Conservation (phyloP, 2,797 vertebrate species). For the Megalops cyprinoides region DNA sequence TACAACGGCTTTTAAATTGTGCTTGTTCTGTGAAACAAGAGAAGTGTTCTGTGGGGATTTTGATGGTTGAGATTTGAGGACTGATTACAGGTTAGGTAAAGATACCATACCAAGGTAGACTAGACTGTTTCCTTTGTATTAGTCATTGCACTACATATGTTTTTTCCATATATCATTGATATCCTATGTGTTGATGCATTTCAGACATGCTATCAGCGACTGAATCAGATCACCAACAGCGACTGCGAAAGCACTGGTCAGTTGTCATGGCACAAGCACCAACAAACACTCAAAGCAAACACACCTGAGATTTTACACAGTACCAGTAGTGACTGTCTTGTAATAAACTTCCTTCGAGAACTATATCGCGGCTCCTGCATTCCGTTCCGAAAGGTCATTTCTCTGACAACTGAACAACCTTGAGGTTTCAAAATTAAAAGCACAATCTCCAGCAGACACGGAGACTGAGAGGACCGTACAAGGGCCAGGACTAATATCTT, state of each 20-base stretch:
- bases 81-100: too few species aligned
- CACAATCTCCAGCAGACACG: slow-evolving; percentile 45
- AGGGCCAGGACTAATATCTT: slow-evolving; percentile 63
- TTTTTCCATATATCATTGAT: too few species aligned
- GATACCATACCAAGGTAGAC: not conserved
- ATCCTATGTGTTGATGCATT: not conserved
- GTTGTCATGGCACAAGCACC: not conserved
- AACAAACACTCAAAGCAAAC: not conserved
- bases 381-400: slow-evolving; percentile 63
- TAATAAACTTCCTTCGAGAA: not conserved
- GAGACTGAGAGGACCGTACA: slow-evolving; percentile 57
- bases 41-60: too few species aligned
- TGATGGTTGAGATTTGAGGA: too few species aligned
- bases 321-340: not conserved
- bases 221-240: not conserved
- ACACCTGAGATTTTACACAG: not conserved
- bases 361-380: slow-evolving; percentile 33
- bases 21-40: not conserved
- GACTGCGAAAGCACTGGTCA: too few species aligned
- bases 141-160: too few species aligned
- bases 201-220: not conserved
- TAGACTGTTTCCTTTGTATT: too few species aligned
- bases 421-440: slow-evolving; percentile 57
- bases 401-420: slow-evolving; percentile 59
- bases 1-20: not conserved